Percentiles rank a stretch among this genome's conserved stretches.
phyloP scores from a whole-genome alignment of 2,888 invertebrate species.

The Hemithea aestivaria region DNA sequence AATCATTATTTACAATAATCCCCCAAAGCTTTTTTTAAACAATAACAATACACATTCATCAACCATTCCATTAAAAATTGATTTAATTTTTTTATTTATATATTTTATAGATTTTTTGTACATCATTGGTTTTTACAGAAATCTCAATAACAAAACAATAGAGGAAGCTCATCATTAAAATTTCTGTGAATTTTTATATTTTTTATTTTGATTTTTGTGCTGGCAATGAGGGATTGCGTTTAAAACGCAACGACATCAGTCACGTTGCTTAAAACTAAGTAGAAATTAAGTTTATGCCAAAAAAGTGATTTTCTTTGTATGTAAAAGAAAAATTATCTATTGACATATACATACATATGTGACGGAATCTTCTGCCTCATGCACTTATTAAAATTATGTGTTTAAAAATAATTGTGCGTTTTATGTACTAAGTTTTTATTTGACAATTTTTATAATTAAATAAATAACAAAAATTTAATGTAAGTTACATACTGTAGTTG shows the following conservation, averaged over 20 bases:
- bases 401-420: too few species aligned
- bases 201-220: constrained; percentile 31
- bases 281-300: constrained; percentile 21
- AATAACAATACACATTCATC: constrained; percentile 33
- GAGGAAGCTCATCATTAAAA: too few species aligned
- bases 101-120: constrained; percentile 28
- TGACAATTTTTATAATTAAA: too few species aligned
- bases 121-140: constrained; percentile 23
- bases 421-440: too few species aligned
- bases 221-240: constrained; percentile 57
- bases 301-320: not conserved
- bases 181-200: constrained; percentile 27
- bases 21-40: constrained; percentile 44
- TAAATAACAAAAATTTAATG: too few species aligned
- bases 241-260: constrained; percentile 59
- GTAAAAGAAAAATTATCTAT: too few species aligned
- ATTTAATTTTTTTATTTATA: constrained; percentile 24
- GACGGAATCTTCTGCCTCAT: too few species aligned
- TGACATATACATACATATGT: too few species aligned
- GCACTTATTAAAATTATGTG: too few species aligned
- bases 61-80: constrained; percentile 50
- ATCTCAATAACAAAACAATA: too few species aligned
- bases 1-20: constrained; percentile 48
- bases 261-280: constrained; percentile 35
- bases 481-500: too few species aligned